A percentile compares a stretch with the other conserved stretches of the same genome.
Conservation (phyloP, 2,113 vertebrate genomes). For the Rallus limicola region DNA sequence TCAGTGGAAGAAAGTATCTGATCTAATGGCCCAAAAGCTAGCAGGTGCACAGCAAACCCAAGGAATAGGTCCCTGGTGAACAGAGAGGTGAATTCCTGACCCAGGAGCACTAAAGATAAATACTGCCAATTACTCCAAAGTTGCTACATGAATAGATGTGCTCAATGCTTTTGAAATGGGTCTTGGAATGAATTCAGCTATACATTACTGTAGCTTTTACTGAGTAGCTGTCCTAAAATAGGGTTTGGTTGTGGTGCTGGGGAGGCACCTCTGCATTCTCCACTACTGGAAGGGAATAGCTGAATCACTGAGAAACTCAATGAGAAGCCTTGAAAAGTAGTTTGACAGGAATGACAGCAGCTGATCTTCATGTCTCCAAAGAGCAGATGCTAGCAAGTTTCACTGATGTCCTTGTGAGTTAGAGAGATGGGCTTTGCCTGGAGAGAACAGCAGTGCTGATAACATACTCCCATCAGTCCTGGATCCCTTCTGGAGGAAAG, state of each 20-base stretch:
- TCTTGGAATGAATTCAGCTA: neutral
- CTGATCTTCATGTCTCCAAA: fast-evolving
- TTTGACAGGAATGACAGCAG: neutral
- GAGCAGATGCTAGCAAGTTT: neutral
- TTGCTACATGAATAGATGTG: neutral
- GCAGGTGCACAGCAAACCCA: neutral
- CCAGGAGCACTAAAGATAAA: neutral
- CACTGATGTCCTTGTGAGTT: too few relatives aligned
- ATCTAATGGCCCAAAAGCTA: neutral
- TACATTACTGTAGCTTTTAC: neutral
- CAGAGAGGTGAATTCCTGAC: neutral
- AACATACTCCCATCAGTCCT: neutral
- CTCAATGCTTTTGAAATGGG: neutral
- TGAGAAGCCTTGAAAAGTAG: neutral
- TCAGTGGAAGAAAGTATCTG: neutral
- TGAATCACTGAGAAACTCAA: neutral
- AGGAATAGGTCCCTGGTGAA: neutral
- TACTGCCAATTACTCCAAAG: neutral
- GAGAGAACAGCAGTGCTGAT: neutral
- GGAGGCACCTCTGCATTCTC: neutral
- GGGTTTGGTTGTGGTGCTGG: neutral
- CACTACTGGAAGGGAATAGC: neutral
- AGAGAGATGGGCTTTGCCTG: neutral
- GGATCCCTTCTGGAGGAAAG: neutral
- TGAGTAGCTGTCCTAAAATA: fast-evolving